These are phyloP conservation scores for Salvelinus fontinalis DNA, from an alignment of 2,113 vertebrate species.

Conservation along the genomic window DNA sequence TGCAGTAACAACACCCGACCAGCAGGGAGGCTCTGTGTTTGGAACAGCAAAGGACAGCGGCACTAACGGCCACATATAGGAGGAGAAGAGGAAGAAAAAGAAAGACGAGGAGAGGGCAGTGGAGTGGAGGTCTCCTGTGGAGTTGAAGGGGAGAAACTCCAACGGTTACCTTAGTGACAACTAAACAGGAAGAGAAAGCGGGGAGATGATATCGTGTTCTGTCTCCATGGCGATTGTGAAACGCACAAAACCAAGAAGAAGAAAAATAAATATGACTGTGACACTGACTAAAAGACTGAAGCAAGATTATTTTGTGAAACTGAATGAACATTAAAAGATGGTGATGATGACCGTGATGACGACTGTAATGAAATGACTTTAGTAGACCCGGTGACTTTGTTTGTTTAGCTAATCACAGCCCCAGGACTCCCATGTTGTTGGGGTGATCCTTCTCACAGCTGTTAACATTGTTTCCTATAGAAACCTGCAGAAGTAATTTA, in stretches of 20 bases:
- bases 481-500: background rate
- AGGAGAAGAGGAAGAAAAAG: background rate
- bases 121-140: conserved; percentile 30
- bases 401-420: no score
- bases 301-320: background rate
- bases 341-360: background rate
- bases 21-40: background rate
- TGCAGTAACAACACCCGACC: background rate
- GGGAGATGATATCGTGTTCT: conserved; percentile 50
- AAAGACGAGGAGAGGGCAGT: conserved; percentile 50
- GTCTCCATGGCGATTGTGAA: conserved; percentile 31
- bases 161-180: conserved; percentile 81
- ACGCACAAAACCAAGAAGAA: conserved; percentile 77
- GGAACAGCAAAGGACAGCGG: conserved; percentile 4
- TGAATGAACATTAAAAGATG: background rate
- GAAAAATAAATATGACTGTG: conserved; percentile 56
- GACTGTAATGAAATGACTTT: no score
- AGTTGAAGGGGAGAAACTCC: conserved; percentile 77
- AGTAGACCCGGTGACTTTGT: no score
- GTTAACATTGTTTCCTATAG: background rate
- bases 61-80: background rate
- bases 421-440: background rate
- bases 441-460: conserved; percentile 6
- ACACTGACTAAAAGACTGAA: conserved; percentile 7
- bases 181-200: conserved; percentile 81